Evolutionary conservation across 2,797 vertebrate species (phyloP), one percentile per base, ranked within the genome.

Genomic region (Orientallactaga sibirica): DNA sequence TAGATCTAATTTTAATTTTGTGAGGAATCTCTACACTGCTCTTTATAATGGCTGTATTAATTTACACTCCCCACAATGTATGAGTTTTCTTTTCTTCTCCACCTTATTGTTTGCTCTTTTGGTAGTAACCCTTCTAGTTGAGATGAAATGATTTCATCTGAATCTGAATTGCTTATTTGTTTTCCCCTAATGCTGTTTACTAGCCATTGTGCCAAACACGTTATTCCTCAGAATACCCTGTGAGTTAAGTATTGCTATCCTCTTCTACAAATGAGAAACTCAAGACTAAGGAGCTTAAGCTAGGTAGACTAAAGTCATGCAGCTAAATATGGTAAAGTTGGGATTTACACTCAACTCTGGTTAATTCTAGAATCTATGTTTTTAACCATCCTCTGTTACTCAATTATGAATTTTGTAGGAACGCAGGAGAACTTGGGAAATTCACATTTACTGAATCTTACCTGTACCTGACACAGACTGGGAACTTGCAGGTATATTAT

Each of bases 341-440:
- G 10, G 14, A 64, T 94, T 96, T 24, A 86, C 64, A 71, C 37
- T 52, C n/a, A 79, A 83, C 78, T 83, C 64, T 81, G 14, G 41
- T 85, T 55, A 87, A 33, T 68, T 43, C 29, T 3, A 41, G 29
- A 66, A 71, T 41, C 20, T 41, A 67, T 73, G 15, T 41, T 71
- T 90, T 71, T 75, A 78, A 62, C 79, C 27, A 41, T 75, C 20
- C 27, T 75, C 25, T 79, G 0, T 75, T 80, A 73, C 25, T 84
- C 78, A 55, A 0, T 80, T 87, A 77, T 11, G 4, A 87, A 29
- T 48, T 88, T 87, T 14, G 79, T 90, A 62, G 73, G 66, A 18
- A 41, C 64, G 19, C 22, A 11, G 16, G 27, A 2, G 3, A 75
- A 52, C 67, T 22, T 22, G 74, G 27, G 37, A 94, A 83, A 90